Evolutionary conservation across 1,140 invertebrate genomes (phyloP), one percentile per base, ranked within the genome.

Genomic region (Drosophila ercepeae): DNA sequence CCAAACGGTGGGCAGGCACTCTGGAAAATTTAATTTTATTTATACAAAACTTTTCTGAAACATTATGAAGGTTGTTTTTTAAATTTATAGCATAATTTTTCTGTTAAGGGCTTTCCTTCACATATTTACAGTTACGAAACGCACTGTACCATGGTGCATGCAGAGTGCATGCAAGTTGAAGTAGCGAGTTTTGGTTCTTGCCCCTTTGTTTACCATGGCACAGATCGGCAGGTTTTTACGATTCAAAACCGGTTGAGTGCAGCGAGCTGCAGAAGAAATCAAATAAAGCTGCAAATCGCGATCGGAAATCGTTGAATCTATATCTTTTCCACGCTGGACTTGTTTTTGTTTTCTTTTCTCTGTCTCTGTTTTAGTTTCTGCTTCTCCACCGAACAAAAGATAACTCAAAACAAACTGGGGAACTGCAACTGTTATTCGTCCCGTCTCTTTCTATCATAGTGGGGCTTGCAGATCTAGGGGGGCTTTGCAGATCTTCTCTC

Each of bases 1-100:
- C 96, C 59, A 98, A 92, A 90, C 94, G 95, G 78, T 94, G 93
- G 51, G 93, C 93, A 68, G 93, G 92, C 60, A 94, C 93, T 65
- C 93, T 94, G 39, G 8, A 19, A 42, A 8, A 18, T 48, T 14
- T 23, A n/a, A n/a, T n/a, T n/a, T n/a, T n/a, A n/a, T n/a, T n/a
- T n/a, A n/a, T n/a, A n/a, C n/a, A n/a, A n/a, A n/a, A n/a, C n/a
- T n/a, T n/a, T n/a, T n/a, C n/a, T n/a, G n/a, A n/a, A n/a, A n/a
- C n/a, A n/a, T n/a, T n/a, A n/a, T n/a, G n/a, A n/a, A n/a, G n/a
- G n/a, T n/a, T n/a, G n/a, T n/a, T n/a, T n/a, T n/a, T n/a, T n/a
- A n/a, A n/a, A n/a, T n/a, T n/a, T n/a, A n/a, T n/a, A n/a, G n/a
- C n/a, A n/a, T n/a, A n/a, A n/a, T n/a, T n/a, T n/a, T n/a, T n/a